These are phyloP conservation scores for Neopelma chrysocephalum DNA, from an alignment of 2,797 vertebrate genomes.

Conservation along the genomic window DNA sequence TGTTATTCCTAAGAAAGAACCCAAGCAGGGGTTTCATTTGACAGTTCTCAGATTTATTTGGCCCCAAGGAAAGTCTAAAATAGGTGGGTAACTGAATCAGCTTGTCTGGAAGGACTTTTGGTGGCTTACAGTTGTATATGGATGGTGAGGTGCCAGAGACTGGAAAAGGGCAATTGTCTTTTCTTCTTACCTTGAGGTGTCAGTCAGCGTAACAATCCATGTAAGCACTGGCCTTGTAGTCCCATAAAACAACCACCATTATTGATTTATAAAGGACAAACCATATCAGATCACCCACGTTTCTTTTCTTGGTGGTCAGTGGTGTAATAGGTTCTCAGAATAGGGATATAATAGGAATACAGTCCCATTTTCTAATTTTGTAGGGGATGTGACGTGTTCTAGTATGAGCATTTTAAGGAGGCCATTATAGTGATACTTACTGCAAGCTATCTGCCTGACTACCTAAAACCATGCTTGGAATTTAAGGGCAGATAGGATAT, in stretches of 20 bases:
- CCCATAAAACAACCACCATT: neutral
- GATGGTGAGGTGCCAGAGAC: neutral
- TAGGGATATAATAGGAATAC: neutral
- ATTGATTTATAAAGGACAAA: neutral
- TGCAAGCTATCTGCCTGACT: neutral
- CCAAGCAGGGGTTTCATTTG: neutral
- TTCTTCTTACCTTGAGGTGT: neutral
- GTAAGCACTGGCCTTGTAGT: neutral
- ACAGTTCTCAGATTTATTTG: neutral
- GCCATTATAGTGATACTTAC: neutral
- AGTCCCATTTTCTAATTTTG: neutral
- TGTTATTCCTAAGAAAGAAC: neutral
- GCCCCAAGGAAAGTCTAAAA: neutral
- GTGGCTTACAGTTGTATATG: neutral
- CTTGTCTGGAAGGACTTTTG: neutral
- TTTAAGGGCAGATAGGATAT: neutral
- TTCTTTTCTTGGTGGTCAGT: neutral
- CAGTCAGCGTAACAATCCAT: neutral
- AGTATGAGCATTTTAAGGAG: neutral
- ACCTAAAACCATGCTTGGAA: neutral
- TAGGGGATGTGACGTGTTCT: neutral
- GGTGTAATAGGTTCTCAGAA: neutral
- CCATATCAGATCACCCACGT: accelerated
- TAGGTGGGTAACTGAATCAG: neutral
- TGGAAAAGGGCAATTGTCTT: neutral